Percentiles rank a stretch among this genome's conserved stretches.
Conservation (phyloP, 2,113 vertebrate genomes). For the human region GRCh38 chr2:1893001-1893500, state of each 20-base stretch:
- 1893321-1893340: too few relatives aligned
- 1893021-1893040: neutral
- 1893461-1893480: accelerated
- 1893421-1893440: accelerated
- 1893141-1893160: neutral
- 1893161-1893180: neutral
- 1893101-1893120: neutral
- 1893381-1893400: neutral
- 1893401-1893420: neutral
- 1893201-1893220: neutral
- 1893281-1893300: neutral
- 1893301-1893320: too few relatives aligned
- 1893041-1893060: too few relatives aligned
- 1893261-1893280: neutral
- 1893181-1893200: neutral
- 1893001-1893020: neutral
- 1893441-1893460: accelerated
- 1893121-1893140: neutral
- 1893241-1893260: neutral
- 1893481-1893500: neutral
- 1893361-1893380: neutral
- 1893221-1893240: too few relatives aligned
- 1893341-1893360: neutral
- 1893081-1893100: neutral
- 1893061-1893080: neutral